Evolutionary conservation across 2,888 invertebrate genomes (phyloP), one percentile per base, ranked within the genome.

Genomic region (Seira musarum): DNA sequence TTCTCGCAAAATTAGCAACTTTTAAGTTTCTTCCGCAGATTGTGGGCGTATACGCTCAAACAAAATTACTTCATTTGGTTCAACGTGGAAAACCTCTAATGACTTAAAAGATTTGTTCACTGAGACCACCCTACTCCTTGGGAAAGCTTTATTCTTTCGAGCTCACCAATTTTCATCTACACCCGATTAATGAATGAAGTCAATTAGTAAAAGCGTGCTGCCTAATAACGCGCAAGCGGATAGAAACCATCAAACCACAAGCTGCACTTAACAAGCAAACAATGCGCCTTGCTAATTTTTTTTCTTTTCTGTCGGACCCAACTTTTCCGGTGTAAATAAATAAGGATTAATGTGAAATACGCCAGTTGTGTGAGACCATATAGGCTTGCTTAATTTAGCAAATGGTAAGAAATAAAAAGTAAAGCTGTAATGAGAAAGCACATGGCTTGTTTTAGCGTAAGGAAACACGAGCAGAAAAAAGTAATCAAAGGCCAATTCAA

Each of bases 401-500:
- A n/a, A n/a, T n/a, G n/a, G n/a, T n/a, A n/a, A n/a, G n/a, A n/a
- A n/a, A n/a, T n/a, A n/a, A n/a, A n/a, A n/a, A n/a, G n/a, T n/a
- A n/a, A n/a, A n/a, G n/a, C n/a, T n/a, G n/a, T n/a, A n/a, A n/a
- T n/a, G n/a, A n/a, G n/a, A n/a, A n/a, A n/a, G n/a, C n/a, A n/a
- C n/a, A n/a, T n/a, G n/a, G n/a, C n/a, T n/a, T n/a, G n/a, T n/a
- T n/a, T n/a, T n/a, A n/a, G n/a, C n/a, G n/a, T 21, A 65, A 63
- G 22, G 10, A 63, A 64, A 30, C 17, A 40, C 5, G 40, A 40
- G 40, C 5, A 40, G 40, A 13, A 21, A 5, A 53, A 69, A 25
- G 69, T 53, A 69, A 69, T 69, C 69, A 69, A 69, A 69, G 57
- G 53, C 53, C 57, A 25, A 69, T 69, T 69, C 53, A 25, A 69